These are phyloP conservation scores for Propithecus coquereli DNA, from an alignment of 2,113 vertebrate genomes.

Conservation along the genomic window DNA sequence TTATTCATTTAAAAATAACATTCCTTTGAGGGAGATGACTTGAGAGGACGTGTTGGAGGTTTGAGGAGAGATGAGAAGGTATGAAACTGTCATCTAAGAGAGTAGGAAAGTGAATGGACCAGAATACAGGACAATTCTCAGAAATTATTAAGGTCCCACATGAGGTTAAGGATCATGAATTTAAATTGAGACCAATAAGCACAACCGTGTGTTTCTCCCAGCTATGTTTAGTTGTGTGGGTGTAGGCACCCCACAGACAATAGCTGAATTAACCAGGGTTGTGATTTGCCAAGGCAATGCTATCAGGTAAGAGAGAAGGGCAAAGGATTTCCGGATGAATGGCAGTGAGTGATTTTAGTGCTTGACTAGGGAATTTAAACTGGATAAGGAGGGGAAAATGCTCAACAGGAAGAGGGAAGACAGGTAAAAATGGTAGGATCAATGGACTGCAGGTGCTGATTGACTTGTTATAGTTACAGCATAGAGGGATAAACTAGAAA, in stretches of 20 bases:
- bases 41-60: neutral
- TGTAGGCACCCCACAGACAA: neutral
- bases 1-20: neutral
- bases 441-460: neutral
- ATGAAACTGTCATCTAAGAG: neutral
- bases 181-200: neutral
- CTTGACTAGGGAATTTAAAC: neutral
- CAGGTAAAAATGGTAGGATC: neutral
- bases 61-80: neutral
- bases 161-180: neutral
- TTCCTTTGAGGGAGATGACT: neutral
- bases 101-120: neutral
- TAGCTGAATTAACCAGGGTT: neutral
- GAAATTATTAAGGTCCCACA: neutral
- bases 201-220: neutral
- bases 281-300: neutral
- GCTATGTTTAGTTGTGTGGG: neutral
- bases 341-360: neutral
- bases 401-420: neutral
- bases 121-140: neutral
- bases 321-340: neutral
- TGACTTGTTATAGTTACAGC: neutral
- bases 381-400: neutral
- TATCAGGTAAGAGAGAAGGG: neutral
- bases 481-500: neutral